Base-by-base conservation (phyloP, 2,888 invertebrate species). In the Hydrotaea diabolus region DNA sequence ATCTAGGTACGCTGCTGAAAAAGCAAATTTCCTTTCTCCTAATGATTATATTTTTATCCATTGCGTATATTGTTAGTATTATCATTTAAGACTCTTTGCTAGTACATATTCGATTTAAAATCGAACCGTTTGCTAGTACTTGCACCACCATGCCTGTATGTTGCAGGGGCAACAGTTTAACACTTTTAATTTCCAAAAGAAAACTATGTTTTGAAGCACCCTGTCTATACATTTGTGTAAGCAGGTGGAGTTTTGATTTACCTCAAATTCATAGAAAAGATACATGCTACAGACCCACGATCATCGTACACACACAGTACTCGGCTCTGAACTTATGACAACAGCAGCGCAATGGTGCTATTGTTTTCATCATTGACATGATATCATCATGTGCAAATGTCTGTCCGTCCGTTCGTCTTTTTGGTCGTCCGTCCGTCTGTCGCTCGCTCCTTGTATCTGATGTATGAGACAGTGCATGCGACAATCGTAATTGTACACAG, bases 221-320 rank as follows among this genome's bases (percentile, higher is more conserved):
- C n/a, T n/a, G n/a, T n/a, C n/a, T n/a, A n/a, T n/a, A n/a, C n/a
- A n/a, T n/a, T n/a, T n/a, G n/a, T n/a, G n/a, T n/a, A n/a, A n/a
- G n/a, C n/a, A n/a, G n/a, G n/a, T n/a, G n/a, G n/a, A n/a, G n/a
- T n/a, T n/a, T n/a, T 9, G 43, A n/a, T 49, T 49, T n/a, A 49
- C n/a, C 15, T 49, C 49, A 49, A 59, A 59, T 26, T 21, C 55
- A 55, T 21, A 59, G 26, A 59, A 59, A 59, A 59, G 59, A 59
- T 59, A 26, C 59, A 59, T 15, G 26, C 26, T 26, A 49, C 59
- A 11, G 59, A 15, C 23, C 59, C 59, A 49, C n/a, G 13, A 13
- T 49, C 3, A 2, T 49, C 31, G 49, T 7, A 1, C 1, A n/a
- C n/a, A n/a, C 31, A 31, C 31, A 49, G 49, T 59, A 26, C 31